These are phyloP conservation scores for Temnothorax nylanderi DNA, from an alignment of 1,140 invertebrate genomes.

Conservation along the genomic window DNA sequence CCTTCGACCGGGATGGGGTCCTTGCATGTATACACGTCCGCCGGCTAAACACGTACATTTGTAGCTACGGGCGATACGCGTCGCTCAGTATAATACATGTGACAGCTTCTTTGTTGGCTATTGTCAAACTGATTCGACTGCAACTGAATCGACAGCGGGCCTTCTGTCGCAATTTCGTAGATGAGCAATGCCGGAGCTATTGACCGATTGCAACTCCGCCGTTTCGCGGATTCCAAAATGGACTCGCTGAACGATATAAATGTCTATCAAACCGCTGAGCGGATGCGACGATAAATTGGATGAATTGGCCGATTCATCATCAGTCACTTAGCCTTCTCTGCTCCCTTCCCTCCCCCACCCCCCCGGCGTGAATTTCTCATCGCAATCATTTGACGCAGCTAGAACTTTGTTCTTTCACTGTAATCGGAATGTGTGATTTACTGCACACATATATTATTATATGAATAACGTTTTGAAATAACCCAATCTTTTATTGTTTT, in stretches of 20 bases:
- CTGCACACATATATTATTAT: neutral
- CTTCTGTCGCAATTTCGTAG: conserved; percentile 39
- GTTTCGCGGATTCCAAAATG: conserved; percentile 33
- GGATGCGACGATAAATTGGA: conserved; percentile 49
- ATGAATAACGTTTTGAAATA: neutral
- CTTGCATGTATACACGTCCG: conserved; percentile 14
- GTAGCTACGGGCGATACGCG: conserved; percentile 2
- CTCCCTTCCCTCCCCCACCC: neutral
- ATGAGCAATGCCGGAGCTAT: conserved; percentile 47
- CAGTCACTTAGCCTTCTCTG: conserved; percentile 15
- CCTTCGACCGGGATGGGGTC: conserved; percentile 8
- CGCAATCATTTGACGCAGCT: conserved; percentile 1
- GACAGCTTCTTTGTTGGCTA: conserved; percentile 52
- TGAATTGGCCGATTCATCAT: conserved; percentile 43
- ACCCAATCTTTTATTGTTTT: neutral
- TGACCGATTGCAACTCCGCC: conserved; percentile 23
- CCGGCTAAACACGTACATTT: conserved; percentile 26
- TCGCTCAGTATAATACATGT: conserved; percentile 26
- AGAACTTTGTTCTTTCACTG: neutral
- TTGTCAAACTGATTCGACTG: conserved; percentile 41
- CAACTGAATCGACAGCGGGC: conserved; percentile 24
- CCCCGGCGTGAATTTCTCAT: neutral
- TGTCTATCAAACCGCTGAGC: conserved; percentile 33
- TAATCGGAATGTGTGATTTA: conserved; percentile 13
- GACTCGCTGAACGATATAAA: conserved; percentile 49